A percentile compares a stretch with the other conserved stretches of the same genome.
Evolutionary conservation across 2,888 invertebrate species (phyloP).

Genomic region (Automeris io): DNA sequence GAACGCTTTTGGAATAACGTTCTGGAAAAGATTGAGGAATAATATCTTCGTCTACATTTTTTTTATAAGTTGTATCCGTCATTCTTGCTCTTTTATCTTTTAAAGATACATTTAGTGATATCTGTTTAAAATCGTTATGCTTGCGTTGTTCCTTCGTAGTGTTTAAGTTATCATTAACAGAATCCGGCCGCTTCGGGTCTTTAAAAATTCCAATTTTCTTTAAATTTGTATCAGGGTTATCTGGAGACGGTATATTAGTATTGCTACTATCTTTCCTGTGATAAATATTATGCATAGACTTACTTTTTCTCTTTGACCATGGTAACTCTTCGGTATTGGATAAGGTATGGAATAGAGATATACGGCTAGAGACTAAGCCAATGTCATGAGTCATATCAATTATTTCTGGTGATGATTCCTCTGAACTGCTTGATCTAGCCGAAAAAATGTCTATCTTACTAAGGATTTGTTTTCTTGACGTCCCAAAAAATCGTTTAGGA

Average conservation of each 20-base stretch:
- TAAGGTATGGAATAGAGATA: slow-evolving; percentile 63
- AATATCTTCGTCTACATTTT: slow-evolving; percentile 34
- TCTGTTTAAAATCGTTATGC: slow-evolving; percentile 9
- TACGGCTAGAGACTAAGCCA: slow-evolving; percentile 68
- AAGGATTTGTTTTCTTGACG: slow-evolving; percentile 63
- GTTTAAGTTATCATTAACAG: slow-evolving; percentile 1
- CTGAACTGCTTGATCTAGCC: slow-evolving; percentile 42
- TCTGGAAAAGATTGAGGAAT: not conserved
- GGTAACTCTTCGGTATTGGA: slow-evolving; percentile 52
- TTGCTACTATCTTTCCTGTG: slow-evolving; percentile 31
- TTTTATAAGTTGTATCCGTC: slow-evolving; percentile 27
- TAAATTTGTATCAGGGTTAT: slow-evolving; percentile 7
- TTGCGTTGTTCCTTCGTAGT: slow-evolving; percentile 15
- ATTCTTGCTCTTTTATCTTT: slow-evolving; percentile 43
- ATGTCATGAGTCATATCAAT: slow-evolving; percentile 44
- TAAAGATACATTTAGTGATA: slow-evolving; percentile 14
- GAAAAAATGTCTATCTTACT: slow-evolving; percentile 66
- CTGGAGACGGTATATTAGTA: slow-evolving; percentile 15
- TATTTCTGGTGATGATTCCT: slow-evolving; percentile 31
- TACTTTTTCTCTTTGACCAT: slow-evolving; percentile 40
- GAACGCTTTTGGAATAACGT: not conserved
- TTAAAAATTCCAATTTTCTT: not conserved
- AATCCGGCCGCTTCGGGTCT: not conserved
- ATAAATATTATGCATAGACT: slow-evolving; percentile 50
- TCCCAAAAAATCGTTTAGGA: slow-evolving; percentile 68